Percentiles rank a stretch among this genome's conserved stretches.
Evolutionary conservation across 2,888 invertebrate genomes (phyloP).

Genomic region (Acanthosepion esculentum): DNA sequence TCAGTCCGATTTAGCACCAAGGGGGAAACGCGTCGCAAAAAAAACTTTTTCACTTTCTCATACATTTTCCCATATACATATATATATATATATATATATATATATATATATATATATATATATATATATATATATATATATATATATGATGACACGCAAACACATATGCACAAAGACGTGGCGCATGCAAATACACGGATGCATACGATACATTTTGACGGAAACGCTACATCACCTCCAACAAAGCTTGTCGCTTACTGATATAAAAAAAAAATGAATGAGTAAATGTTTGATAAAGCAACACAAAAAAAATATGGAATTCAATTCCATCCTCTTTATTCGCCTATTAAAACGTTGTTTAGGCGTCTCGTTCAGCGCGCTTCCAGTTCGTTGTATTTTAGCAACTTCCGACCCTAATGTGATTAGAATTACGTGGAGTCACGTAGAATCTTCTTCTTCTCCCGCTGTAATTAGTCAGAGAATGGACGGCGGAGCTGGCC

Average conservation of each 20-base stretch:
- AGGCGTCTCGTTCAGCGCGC: background rate
- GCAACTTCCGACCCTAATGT: background rate
- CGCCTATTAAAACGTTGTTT: background rate
- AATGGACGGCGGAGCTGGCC: constrained; percentile 15
- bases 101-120: background rate
- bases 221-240: background rate
- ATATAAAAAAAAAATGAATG: background rate
- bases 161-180: background rate
- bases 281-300: background rate
- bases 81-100: background rate
- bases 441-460: background rate
- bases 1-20: no score
- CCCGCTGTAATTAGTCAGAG: background rate
- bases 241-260: background rate
- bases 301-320: background rate
- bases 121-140: background rate
- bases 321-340: background rate
- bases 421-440: constrained; percentile 21
- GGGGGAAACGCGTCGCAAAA: no score
- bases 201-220: no score
- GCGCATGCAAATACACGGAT: no score
- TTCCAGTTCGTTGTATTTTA: background rate
- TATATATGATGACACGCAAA: background rate
- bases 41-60: no score
- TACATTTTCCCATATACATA: background rate